These are phyloP conservation scores for Parnassius mnemosyne DNA, from an alignment of 2,888 invertebrate species.

Conservation along the genomic window DNA sequence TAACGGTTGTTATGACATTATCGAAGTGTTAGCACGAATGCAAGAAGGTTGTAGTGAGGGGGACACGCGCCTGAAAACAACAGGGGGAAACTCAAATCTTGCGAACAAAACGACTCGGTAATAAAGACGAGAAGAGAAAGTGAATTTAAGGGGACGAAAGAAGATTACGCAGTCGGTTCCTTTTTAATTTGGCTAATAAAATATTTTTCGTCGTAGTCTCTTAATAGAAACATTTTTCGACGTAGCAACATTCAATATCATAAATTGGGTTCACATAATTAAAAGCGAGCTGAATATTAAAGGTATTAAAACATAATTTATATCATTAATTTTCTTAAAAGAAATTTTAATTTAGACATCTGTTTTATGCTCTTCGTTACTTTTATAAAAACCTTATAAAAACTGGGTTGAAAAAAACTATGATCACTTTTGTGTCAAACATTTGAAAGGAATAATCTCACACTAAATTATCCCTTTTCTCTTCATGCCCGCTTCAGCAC, in stretches of 20 bases:
- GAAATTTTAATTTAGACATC: too few species aligned
- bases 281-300: constrained; percentile 1
- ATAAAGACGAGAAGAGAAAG: constrained; percentile 83
- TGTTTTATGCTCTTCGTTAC: too few species aligned
- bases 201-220: constrained; percentile 45
- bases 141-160: constrained; percentile 82
- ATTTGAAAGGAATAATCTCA: constrained; percentile 63
- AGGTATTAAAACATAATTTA: too few species aligned
- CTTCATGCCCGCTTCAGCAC: constrained; percentile 66
- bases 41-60: constrained; percentile 61
- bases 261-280: constrained; percentile 32
- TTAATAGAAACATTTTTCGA: constrained; percentile 25
- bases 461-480: constrained; percentile 70
- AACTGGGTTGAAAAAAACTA: constrained; percentile 24
- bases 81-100: constrained; percentile 79
- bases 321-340: too few species aligned
- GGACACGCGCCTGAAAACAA: constrained; percentile 71
- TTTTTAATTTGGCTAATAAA: constrained; percentile 78
- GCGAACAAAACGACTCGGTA: constrained; percentile 80
- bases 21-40: constrained; percentile 47
- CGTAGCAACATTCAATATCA: constrained; percentile 38
- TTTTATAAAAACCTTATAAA: too few species aligned
- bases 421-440: constrained; percentile 42
- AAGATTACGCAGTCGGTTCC: constrained; percentile 71
- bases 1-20: constrained; percentile 64